Evolutionary conservation across 2,888 invertebrate genomes (phyloP).

Genomic region (Automeris io): DNA sequence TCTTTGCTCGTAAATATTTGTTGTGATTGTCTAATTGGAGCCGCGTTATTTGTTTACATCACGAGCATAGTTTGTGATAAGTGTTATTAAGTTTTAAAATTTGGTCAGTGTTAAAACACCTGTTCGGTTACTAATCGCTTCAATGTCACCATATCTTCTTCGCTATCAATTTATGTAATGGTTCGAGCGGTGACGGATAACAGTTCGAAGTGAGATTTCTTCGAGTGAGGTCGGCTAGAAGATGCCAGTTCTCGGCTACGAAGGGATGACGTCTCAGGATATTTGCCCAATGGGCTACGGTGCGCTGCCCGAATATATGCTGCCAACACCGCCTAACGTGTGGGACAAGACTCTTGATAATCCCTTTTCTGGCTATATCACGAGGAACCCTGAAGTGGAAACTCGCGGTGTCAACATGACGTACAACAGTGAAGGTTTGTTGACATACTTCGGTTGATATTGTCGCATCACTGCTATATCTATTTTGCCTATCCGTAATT

Average conservation of each 20-base stretch:
- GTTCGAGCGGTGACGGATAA: slow-evolving; percentile 35
- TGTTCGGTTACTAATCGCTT: slow-evolving; percentile 31
- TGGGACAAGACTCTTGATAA: slow-evolving; percentile 53
- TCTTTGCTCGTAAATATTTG: slow-evolving; percentile 29
- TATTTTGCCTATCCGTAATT: too few relatives aligned
- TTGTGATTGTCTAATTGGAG: slow-evolving; percentile 19
- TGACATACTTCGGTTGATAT: slow-evolving; percentile 11
- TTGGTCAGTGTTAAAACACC: slow-evolving; percentile 43
- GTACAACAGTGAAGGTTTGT: slow-evolving; percentile 43
- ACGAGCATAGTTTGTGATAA: slow-evolving; percentile 15
- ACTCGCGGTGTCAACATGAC: slow-evolving; percentile 12
- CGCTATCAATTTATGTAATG: slow-evolving; percentile 30
- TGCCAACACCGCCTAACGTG: slow-evolving; percentile 30
- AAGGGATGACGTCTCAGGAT: slow-evolving; percentile 56
- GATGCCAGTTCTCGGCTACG: slow-evolving; percentile 65
- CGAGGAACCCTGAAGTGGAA: slow-evolving; percentile 30
- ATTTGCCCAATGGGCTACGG: slow-evolving; percentile 48
- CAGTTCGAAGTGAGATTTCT: slow-evolving; percentile 33
- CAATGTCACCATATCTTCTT: slow-evolving; percentile 28
- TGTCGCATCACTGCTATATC: background rate
- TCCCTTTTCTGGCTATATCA: slow-evolving; percentile 35
- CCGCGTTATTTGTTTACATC: slow-evolving; percentile 17
- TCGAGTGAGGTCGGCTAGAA: slow-evolving; percentile 39
- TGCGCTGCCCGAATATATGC: slow-evolving; percentile 41
- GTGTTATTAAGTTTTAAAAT: slow-evolving; percentile 24